Conservation (phyloP, 2,888 invertebrate genomes). For the Saturnia pavonia region DNA sequence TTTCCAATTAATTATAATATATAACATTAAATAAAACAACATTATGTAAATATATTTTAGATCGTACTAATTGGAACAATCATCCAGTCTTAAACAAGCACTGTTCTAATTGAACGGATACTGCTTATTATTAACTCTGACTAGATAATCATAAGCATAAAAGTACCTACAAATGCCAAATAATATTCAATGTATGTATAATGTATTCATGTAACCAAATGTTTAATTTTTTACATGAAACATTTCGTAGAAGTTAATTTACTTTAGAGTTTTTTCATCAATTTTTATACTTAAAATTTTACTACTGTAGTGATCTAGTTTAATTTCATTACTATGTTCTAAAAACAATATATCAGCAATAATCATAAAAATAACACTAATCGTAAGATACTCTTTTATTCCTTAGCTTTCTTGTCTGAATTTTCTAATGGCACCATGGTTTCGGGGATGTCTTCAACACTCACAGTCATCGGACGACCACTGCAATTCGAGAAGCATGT, state of each 20-base stretch:
- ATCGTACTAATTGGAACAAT: conserved; percentile 23
- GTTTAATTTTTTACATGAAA: conserved; percentile 2
- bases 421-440: conserved; percentile 70
- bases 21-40: conserved; percentile 2
- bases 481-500: conserved; percentile 88
- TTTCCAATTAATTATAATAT: background rate
- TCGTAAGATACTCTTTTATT: conserved; percentile 19
- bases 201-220: conserved; percentile 8
- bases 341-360: background rate
- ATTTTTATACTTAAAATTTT: conserved; percentile 7
- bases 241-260: background rate
- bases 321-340: background rate
- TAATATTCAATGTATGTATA: conserved; percentile 9
- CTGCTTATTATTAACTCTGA: conserved; percentile 41
- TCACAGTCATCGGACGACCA: conserved; percentile 65
- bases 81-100: conserved; percentile 28
- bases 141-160: conserved; percentile 37
- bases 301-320: background rate
- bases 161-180: conserved; percentile 9
- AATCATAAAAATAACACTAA: background rate
- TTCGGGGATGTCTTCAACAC: conserved; percentile 65
- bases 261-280: background rate
- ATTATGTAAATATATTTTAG: conserved; percentile 2
- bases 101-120: conserved; percentile 23
- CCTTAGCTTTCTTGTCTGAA: conserved; percentile 58